Evolutionary conservation across 2,113 vertebrate genomes (phyloP).

Genomic region (Anas platyrhynchos): DNA sequence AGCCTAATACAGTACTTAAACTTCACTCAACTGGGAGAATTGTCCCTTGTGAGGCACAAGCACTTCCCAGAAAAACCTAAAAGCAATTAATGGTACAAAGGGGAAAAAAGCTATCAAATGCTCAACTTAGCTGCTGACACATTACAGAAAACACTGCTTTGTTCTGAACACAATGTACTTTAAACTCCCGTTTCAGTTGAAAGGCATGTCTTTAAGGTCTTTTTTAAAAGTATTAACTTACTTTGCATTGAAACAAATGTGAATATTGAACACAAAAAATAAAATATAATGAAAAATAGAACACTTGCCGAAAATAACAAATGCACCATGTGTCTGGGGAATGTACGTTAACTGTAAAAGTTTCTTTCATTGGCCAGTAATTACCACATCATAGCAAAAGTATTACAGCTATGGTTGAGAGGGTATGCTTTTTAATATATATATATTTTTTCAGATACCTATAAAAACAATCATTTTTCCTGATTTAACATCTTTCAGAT

Average conservation of each 20-base stretch:
- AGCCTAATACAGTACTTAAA: slow-evolving; percentile 18
- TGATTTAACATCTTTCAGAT: not conserved
- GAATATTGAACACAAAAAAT: not conserved
- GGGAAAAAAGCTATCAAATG: slow-evolving; percentile 42
- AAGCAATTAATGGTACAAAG: slow-evolving; percentile 34
- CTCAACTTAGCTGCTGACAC: slow-evolving; percentile 33
- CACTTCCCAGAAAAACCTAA: slow-evolving; percentile 29
- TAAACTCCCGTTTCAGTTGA: slow-evolving; percentile 30
- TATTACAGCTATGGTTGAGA: not conserved
- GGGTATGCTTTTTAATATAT: not conserved
- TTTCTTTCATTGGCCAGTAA: not conserved
- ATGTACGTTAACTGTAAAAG: not conserved
- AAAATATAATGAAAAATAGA: not conserved
- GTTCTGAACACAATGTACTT: slow-evolving; percentile 37
- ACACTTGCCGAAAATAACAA: not conserved
- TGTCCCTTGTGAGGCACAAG: slow-evolving; percentile 17
- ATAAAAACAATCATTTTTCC: not conserved
- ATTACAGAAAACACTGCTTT: slow-evolving; percentile 35
- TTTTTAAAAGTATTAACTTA: slow-evolving; percentile 45
- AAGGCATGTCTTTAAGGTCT: slow-evolving; percentile 31
- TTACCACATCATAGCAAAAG: not conserved
- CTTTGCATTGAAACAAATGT: slow-evolving; percentile 26
- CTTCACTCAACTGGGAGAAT: not conserved
- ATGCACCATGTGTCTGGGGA: not conserved
- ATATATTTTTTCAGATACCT: not conserved